A percentile compares a stretch with the other conserved stretches of the same genome.
phyloP scores from a whole-genome alignment of 2,888 invertebrate species.

The Pheosia gnoma region DNA sequence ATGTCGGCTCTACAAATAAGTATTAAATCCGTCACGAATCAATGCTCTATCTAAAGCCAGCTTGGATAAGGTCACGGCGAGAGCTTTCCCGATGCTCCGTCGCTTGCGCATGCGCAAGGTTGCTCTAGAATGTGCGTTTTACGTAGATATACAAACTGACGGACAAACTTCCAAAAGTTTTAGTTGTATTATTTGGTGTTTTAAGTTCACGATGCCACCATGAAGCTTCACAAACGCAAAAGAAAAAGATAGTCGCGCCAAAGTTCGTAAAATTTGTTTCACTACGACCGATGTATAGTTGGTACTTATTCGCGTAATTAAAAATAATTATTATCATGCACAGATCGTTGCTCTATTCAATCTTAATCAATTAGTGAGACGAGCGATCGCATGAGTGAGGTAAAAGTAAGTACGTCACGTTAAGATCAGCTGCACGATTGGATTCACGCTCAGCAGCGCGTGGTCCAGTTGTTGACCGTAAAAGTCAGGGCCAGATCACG shows the following conservation, averaged over 20 bases:
- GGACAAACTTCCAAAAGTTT: no score
- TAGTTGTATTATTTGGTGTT: no score
- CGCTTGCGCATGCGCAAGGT: conserved; percentile 28
- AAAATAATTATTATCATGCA: background rate
- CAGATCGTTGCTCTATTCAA: background rate
- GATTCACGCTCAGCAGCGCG: conserved; percentile 14
- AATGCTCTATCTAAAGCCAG: background rate
- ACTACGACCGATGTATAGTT: no score
- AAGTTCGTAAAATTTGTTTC: no score
- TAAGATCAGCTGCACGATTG: background rate
- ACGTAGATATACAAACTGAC: conserved; percentile 7
- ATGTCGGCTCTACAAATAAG: background rate
- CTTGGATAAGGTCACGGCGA: conserved; percentile 3
- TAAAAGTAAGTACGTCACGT: background rate
- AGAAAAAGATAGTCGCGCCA: no score
- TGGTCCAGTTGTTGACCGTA: conserved; percentile 23
- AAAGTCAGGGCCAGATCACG: conserved; percentile 35
- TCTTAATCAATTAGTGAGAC: background rate
- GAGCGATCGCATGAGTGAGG: background rate
- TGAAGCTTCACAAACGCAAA: no score
- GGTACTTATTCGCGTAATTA: no score
- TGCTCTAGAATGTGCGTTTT: conserved; percentile 21
- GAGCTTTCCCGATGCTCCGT: conserved; percentile 8
- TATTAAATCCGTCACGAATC: background rate
- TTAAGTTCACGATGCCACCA: no score